Evolutionary conservation across 1,140 invertebrate species (phyloP).

Genomic region (Aphidius ervi): DNA sequence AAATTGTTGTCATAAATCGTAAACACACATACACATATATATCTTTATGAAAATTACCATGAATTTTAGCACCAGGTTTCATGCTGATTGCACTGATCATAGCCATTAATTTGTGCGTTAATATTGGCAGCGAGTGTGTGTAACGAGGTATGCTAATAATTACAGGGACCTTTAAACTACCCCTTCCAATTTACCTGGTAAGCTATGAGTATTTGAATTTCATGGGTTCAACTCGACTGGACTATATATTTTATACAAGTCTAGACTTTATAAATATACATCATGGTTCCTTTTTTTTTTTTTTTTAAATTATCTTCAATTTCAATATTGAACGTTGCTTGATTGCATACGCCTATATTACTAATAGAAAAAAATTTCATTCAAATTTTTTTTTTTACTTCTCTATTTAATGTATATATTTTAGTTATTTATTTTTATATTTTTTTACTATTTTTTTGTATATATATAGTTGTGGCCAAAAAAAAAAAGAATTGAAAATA

Average conservation of each 20-base stretch:
- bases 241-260: no score
- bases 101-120: conserved; percentile 3
- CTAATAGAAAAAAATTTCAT: conserved; percentile 14
- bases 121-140: conserved; percentile 17
- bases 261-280: no score
- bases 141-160: conserved; percentile 31
- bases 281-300: no score
- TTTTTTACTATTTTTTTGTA: not conserved
- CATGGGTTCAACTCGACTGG: conserved; percentile 10
- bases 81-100: conserved; percentile 6
- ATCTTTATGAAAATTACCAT: no score
- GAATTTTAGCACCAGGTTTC: no score
- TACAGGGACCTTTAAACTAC: conserved; percentile 23
- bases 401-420: not conserved
- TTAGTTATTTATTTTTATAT: not conserved
- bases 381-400: conserved; percentile 13
- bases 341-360: conserved; percentile 10
- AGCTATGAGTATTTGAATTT: conserved; percentile 31
- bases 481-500: conserved; percentile 1
- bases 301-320: conserved; percentile 24
- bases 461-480: not conserved
- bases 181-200: conserved; percentile 18
- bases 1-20: no score
- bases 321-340: conserved; percentile 24
- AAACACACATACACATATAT: no score